phyloP scores from a whole-genome alignment of 2,113 vertebrate genomes.

The Zeus faber region DNA sequence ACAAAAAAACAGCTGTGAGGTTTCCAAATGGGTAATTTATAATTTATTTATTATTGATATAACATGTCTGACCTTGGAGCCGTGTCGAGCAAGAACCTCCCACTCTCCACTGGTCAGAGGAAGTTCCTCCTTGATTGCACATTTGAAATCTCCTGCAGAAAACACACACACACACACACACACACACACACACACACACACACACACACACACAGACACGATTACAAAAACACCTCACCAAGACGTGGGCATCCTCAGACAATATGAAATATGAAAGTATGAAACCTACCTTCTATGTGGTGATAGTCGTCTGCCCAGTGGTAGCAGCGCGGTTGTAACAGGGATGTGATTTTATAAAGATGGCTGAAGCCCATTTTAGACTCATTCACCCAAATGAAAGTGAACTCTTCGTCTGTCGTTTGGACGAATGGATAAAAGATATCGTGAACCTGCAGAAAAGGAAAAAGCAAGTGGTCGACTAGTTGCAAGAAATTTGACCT shows the following conservation, averaged over 20 bases:
- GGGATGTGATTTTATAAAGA: constrained; percentile 85
- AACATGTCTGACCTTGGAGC: constrained; percentile 82
- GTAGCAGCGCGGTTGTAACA: constrained; percentile 78
- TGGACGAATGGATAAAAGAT: constrained; percentile 95
- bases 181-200: too few relatives aligned
- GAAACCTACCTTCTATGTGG: constrained; percentile 78
- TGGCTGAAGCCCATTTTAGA: constrained; percentile 94
- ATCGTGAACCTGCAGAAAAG: constrained; percentile 84
- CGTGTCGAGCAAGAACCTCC: constrained; percentile 92
- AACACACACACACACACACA: too few relatives aligned
- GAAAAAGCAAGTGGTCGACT: neutral
- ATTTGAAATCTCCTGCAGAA: constrained; percentile 86
- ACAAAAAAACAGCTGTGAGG: too few relatives aligned
- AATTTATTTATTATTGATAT: too few relatives aligned
- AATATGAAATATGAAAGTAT: too few relatives aligned
- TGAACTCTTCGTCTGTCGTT: constrained; percentile 84
- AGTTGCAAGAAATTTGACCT: neutral
- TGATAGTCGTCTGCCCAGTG: constrained; percentile 80
- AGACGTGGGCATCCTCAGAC: neutral
- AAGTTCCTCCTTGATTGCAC: constrained; percentile 87
- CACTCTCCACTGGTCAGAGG: constrained; percentile 91
- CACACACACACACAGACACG: too few relatives aligned
- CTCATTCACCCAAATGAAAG: constrained; percentile 91
- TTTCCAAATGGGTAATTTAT: too few relatives aligned
- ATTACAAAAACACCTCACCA: too few relatives aligned